Evolutionary conservation across 2,113 vertebrate genomes (phyloP).

Genomic region (Scomber japonicus): DNA sequence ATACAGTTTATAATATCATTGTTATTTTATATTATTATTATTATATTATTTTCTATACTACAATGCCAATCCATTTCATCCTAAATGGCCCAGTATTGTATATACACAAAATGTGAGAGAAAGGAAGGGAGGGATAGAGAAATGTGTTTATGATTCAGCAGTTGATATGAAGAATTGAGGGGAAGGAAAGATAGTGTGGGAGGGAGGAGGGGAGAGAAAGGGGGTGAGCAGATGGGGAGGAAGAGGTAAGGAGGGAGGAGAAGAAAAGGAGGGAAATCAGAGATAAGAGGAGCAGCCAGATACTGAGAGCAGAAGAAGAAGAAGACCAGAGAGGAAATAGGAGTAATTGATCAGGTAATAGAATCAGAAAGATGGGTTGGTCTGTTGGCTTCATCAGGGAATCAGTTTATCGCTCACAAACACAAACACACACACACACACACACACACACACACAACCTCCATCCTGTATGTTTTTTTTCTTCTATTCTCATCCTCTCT

Average conservation of each 20-base stretch:
- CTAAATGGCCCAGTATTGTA: no score
- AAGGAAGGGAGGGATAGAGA: no score
- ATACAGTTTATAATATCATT: no score
- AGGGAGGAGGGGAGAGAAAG: background rate
- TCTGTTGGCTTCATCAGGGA: constrained; percentile 38
- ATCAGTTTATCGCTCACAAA: background rate
- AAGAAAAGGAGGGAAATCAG: background rate
- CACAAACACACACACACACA: constrained; percentile 10
- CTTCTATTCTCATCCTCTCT: constrained; percentile 13
- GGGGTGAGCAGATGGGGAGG: background rate
- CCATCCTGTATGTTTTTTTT: constrained; percentile 15
- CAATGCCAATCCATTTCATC: no score
- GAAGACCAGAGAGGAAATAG: background rate
- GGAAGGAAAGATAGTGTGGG: background rate
- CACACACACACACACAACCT: constrained; percentile 10
- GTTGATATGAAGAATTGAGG: no score
- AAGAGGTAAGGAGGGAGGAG: background rate
- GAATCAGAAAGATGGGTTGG: constrained; percentile 23
- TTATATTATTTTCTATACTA: no score
- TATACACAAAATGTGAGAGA: no score
- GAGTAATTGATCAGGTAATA: constrained; percentile 54
- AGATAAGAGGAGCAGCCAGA: background rate
- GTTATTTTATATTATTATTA: no score
- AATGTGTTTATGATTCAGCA: no score
- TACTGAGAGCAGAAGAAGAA: background rate